phyloP scores from a whole-genome alignment of 1,140 invertebrate genomes.

The Penaeus vannamei region DNA sequence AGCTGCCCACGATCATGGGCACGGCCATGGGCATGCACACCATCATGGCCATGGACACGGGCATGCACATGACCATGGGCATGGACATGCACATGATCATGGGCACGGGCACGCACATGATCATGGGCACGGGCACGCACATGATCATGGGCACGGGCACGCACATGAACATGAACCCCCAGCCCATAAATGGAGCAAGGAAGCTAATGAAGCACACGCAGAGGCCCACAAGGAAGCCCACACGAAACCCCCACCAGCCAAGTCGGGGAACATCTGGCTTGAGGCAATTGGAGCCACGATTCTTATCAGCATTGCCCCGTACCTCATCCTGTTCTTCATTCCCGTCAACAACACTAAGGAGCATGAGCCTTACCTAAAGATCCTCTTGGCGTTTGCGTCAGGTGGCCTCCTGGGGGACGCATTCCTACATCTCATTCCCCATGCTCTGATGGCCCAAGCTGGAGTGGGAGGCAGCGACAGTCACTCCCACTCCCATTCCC shows the following conservation, averaged over 20 bases:
- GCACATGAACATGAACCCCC: neutral
- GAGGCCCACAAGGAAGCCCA: neutral
- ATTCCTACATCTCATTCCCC: slow-evolving; percentile 96
- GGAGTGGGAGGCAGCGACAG: slow-evolving; percentile 73
- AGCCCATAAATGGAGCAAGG: slow-evolving; percentile 23
- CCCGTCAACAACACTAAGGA: slow-evolving; percentile 90
- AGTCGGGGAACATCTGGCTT: slow-evolving; percentile 77
- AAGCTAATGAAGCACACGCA: slow-evolving; percentile 34
- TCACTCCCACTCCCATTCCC: slow-evolving; percentile 76
- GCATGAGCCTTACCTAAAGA: slow-evolving; percentile 87
- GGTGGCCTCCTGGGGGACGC: slow-evolving; percentile 96
- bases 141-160: slow-evolving; percentile 56
- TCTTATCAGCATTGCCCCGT: slow-evolving; percentile 94
- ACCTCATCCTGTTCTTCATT: slow-evolving; percentile 93
- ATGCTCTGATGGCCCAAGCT: slow-evolving; percentile 82
- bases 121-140: slow-evolving; percentile 71
- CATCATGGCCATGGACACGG: slow-evolving; percentile 69
- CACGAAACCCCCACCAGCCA: neutral
- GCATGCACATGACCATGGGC: slow-evolving; percentile 69
- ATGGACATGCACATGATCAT: slow-evolving; percentile 69
- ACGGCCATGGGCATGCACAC: slow-evolving; percentile 72
- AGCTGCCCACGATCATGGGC: slow-evolving; percentile 70
- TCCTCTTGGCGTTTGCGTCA: slow-evolving; percentile 93
- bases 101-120: slow-evolving; percentile 73
- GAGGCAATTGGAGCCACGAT: slow-evolving; percentile 90